Conservation (phyloP, 2,797 vertebrate genomes). For the Acrocephalus scirpaceus region DNA sequence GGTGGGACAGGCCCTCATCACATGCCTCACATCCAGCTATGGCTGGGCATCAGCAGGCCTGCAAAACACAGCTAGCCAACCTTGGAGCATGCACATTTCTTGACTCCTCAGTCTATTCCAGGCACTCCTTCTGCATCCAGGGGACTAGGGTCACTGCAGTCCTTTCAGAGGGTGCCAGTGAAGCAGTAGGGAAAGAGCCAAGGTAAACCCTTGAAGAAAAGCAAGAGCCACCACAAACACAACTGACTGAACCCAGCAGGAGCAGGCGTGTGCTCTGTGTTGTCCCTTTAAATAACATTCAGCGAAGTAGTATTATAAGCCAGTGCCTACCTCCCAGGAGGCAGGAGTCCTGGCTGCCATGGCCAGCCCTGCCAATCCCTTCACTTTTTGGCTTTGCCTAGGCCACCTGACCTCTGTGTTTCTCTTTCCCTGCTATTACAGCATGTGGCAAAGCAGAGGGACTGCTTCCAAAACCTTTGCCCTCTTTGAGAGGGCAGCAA, state of each 20-base stretch:
- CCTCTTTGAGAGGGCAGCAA: background rate
- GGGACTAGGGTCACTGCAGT: background rate
- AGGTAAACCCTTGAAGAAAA: background rate
- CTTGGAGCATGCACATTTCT: background rate
- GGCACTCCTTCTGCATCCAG: background rate
- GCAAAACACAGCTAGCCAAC: background rate
- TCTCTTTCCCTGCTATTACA: background rate
- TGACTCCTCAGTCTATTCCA: background rate
- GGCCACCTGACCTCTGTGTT: background rate
- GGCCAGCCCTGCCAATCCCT: background rate
- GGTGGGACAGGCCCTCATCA: background rate
- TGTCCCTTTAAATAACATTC: background rate
- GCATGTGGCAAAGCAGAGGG: background rate
- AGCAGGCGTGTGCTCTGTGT: background rate
- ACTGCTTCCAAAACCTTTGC: background rate
- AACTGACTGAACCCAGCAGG: background rate
- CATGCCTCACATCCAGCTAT: rapidly evolving
- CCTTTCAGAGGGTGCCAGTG: background rate
- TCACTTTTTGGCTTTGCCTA: background rate
- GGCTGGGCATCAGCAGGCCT: background rate
- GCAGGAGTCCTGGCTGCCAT: background rate
- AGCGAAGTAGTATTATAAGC: background rate
- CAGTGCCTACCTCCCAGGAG: background rate
- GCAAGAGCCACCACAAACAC: background rate
- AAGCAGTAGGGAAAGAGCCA: background rate